Percentiles rank a stretch among this genome's conserved stretches.
phyloP scores from a whole-genome alignment of 2,888 invertebrate species.

The Dynastes hyllus region DNA sequence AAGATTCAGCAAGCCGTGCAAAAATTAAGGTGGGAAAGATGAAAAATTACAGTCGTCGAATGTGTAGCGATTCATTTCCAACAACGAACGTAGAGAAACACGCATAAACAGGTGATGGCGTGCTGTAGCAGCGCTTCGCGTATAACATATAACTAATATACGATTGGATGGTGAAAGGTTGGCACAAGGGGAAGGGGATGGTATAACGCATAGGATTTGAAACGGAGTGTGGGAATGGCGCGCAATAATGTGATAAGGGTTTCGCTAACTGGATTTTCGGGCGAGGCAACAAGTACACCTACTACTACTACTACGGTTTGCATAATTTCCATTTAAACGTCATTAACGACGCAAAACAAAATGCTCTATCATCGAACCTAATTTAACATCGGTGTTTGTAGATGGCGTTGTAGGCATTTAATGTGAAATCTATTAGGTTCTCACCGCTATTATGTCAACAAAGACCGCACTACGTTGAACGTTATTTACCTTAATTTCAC shows the following conservation, averaged over 20 bases:
- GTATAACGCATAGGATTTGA: slow-evolving; percentile 16
- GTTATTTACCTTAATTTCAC: background rate
- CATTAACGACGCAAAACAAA: slow-evolving; percentile 47
- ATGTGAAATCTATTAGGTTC: slow-evolving; percentile 31
- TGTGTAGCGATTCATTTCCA: slow-evolving; percentile 3
- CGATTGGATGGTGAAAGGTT: background rate
- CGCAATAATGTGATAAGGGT: slow-evolving; percentile 49
- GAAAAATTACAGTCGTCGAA: slow-evolving; percentile 10
- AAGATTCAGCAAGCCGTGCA: slow-evolving; percentile 2
- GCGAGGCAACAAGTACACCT: slow-evolving; percentile 46
- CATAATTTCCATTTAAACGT: slow-evolving; percentile 49
- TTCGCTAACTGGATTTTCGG: slow-evolving; percentile 47
- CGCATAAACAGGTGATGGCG: slow-evolving; percentile 11
- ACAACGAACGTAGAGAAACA: background rate
- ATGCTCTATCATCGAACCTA: slow-evolving; percentile 43
- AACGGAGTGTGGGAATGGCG: slow-evolving; percentile 4
- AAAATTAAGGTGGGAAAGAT: slow-evolving; percentile 17
- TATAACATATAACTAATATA: slow-evolving; percentile 11
- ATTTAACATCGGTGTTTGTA: slow-evolving; percentile 30
- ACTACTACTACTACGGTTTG: slow-evolving; percentile 38
- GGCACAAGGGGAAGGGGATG: background rate
- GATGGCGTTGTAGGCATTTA: slow-evolving; percentile 7
- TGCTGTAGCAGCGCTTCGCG: background rate
- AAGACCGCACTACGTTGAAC: background rate
- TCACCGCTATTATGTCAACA: background rate